A percentile compares a stretch with the other conserved stretches of the same genome.
phyloP scores from a whole-genome alignment of 2,888 invertebrate species.

The Troides helena region DNA sequence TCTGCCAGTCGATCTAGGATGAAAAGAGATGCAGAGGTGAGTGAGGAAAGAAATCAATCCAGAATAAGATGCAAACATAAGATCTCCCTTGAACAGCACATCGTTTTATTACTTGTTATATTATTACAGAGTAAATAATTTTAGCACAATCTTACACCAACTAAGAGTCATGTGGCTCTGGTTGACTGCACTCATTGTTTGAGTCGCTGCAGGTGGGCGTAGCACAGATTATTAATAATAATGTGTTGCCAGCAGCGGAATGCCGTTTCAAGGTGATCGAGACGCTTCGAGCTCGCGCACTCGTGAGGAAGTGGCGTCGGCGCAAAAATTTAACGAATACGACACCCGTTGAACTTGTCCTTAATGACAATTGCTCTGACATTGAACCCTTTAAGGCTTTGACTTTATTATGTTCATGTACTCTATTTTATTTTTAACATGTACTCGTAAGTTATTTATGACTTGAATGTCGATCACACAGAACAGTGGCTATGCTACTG shows the following conservation, averaged over 20 bases:
- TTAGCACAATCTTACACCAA: no score
- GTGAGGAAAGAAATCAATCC: no score
- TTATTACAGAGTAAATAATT: no score
- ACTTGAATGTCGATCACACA: no score
- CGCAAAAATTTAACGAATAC: constrained; percentile 14
- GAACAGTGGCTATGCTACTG: no score
- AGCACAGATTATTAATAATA: constrained; percentile 31
- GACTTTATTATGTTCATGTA: constrained; percentile 1
- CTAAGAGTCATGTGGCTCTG: background rate
- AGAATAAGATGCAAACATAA: no score
- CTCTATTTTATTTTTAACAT: no score
- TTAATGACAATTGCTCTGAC: constrained; percentile 19
- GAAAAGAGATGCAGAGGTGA: no score
- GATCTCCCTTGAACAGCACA: no score
- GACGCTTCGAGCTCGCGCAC: constrained; percentile 39
- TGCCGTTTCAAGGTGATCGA: constrained; percentile 42
- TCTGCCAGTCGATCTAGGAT: no score
- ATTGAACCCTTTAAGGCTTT: constrained; percentile 20
- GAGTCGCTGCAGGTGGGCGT: constrained; percentile 31
- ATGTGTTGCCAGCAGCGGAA: constrained; percentile 34
- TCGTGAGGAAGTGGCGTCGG: constrained; percentile 35
- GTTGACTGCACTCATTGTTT: constrained; percentile 25
- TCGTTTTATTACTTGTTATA: no score
- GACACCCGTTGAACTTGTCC: constrained; percentile 23
- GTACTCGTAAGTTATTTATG: no score